These are phyloP conservation scores for Pseudonaja textilis DNA, from an alignment of 2,113 vertebrate genomes.

Conservation along the genomic window DNA sequence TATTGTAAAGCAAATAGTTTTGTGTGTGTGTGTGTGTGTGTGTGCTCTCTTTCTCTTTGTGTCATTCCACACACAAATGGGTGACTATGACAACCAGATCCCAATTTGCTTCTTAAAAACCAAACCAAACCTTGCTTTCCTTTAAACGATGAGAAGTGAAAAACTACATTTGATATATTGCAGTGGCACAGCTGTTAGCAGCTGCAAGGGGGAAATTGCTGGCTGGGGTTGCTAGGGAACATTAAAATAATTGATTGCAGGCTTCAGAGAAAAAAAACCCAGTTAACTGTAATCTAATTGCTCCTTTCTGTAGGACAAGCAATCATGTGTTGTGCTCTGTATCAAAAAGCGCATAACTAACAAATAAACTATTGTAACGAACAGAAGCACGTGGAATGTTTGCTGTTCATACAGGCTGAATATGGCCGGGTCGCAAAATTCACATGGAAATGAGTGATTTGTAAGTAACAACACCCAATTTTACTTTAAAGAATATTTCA, in stretches of 20 bases:
- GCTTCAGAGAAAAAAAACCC: neutral
- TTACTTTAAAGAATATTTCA: neutral
- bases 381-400: neutral
- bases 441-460: neutral
- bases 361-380: conserved; percentile 14
- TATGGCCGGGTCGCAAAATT: neutral
- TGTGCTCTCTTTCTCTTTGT: neutral
- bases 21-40: neutral
- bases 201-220: neutral
- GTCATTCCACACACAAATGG: neutral
- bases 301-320: conserved; percentile 15
- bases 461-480: neutral
- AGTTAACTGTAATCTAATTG: conserved; percentile 21
- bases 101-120: neutral
- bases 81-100: neutral
- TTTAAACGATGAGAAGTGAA: neutral
- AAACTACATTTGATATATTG: neutral
- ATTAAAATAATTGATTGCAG: conserved; percentile 23
- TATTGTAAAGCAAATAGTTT: neutral
- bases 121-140: neutral
- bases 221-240: neutral
- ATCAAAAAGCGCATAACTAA: neutral
- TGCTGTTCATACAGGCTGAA: neutral
- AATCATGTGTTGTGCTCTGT: conserved; percentile 15
- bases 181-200: neutral